Conservation (phyloP, 2,888 invertebrate genomes). For the Leptothorax acervorum region DNA sequence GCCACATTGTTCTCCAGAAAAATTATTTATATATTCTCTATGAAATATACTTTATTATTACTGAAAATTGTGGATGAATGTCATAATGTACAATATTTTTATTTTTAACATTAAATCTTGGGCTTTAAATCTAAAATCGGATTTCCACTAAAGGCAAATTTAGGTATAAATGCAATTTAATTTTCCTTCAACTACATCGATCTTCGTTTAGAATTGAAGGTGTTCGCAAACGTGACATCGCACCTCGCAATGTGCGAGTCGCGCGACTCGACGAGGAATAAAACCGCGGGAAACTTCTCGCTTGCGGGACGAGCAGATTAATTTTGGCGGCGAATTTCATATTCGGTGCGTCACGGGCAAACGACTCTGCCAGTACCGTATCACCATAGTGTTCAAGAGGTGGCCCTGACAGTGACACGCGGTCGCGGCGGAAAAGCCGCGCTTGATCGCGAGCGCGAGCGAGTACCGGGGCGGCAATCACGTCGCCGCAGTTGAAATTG, state of each 20-base stretch:
- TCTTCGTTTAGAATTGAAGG: conserved; percentile 25
- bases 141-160: neutral
- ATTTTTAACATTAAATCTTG: conserved; percentile 1
- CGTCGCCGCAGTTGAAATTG: conserved; percentile 71
- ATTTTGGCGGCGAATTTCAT: conserved; percentile 68
- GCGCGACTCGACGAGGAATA: conserved; percentile 43
- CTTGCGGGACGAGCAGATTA: conserved; percentile 51
- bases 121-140: neutral
- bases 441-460: conserved; percentile 45
- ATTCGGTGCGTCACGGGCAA: conserved; percentile 70
- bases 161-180: conserved; percentile 23
- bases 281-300: conserved; percentile 46
- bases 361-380: conserved; percentile 67
- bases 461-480: conserved; percentile 63
- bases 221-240: conserved; percentile 27
- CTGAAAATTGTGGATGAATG: neutral
- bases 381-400: conserved; percentile 57
- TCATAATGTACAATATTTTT: neutral
- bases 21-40: neutral
- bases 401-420: conserved; percentile 74
- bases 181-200: conserved; percentile 1
- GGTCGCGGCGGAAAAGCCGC: conserved; percentile 60
- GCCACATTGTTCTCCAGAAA: neutral
- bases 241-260: conserved; percentile 6
- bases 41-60: neutral